Conservation (phyloP, 2,888 invertebrate genomes). For the Agrilus mali region DNA sequence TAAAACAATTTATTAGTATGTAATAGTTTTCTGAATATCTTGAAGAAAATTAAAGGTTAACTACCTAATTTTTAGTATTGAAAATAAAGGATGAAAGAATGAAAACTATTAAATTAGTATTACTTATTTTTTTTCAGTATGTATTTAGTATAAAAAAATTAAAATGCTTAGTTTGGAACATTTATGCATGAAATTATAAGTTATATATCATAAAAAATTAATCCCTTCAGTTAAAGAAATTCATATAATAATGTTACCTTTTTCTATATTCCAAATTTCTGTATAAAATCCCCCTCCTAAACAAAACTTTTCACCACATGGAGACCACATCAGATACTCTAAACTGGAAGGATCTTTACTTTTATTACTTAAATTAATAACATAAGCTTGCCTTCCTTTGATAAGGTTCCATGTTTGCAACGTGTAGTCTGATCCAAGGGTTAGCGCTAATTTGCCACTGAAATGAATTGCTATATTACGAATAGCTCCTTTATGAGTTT, state of each 20-base stretch:
- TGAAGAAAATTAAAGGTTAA: neutral
- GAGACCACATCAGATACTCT: constrained; percentile 49
- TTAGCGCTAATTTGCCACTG: constrained; percentile 76
- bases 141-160: no score
- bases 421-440: constrained; percentile 72
- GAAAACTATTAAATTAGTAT: no score
- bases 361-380: constrained; percentile 70
- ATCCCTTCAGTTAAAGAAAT: no score
- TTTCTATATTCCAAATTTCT: constrained; percentile 70
- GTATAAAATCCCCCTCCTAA: constrained; percentile 58
- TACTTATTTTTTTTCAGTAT: no score
- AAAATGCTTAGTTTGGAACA: no score
- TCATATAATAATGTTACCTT: constrained; percentile 35
- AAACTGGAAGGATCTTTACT: constrained; percentile 33
- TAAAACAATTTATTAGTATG: neutral
- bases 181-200: no score
- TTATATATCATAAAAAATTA: no score
- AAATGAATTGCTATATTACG: constrained; percentile 74
- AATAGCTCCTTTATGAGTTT: constrained; percentile 73
- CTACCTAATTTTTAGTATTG: no score
- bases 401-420: constrained; percentile 89
- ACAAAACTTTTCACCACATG: constrained; percentile 64
- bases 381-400: constrained; percentile 81
- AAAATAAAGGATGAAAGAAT: no score
- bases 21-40: no score